These are phyloP conservation scores for Clarias platycephalus DNA, from an alignment of 2,797 vertebrate species.

Conservation along the genomic window DNA sequence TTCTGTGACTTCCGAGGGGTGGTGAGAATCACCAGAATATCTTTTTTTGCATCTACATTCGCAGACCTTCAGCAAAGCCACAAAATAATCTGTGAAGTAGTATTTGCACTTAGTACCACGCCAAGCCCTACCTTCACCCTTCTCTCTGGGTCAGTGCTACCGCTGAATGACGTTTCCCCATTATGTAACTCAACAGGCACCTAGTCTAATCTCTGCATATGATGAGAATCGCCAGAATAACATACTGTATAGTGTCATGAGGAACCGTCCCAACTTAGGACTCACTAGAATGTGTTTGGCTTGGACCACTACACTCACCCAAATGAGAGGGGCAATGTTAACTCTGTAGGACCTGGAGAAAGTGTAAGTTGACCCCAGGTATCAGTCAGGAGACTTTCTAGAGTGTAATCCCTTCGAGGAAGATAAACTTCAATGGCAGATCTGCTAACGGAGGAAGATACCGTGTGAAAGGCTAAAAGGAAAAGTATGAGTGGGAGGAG, in stretches of 20 bases:
- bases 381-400: not conserved
- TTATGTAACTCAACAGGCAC: not conserved
- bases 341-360: not conserved
- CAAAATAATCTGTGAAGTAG: not conserved
- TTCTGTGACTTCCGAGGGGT: not conserved
- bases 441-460: not conserved
- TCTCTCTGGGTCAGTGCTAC: not conserved
- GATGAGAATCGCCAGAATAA: not conserved
- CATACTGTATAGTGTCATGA: not conserved
- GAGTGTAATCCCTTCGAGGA: not conserved
- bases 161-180: not conserved
- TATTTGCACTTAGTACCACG: too few relatives aligned
- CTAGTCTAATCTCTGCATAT: not conserved
- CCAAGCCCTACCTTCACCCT: not conserved
- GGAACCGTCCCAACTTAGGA: not conserved
- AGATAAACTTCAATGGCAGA: not conserved
- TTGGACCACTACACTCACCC: not conserved
- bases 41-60: not conserved
- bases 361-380: slow-evolving; percentile 1
- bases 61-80: not conserved
- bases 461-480: not conserved
- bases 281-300: not conserved
- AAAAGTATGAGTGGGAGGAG: not conserved
- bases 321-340: not conserved
- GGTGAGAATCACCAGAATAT: not conserved